Evolutionary conservation across 2,113 vertebrate species (phyloP).

Genomic region (Lamprotornis superbus): DNA sequence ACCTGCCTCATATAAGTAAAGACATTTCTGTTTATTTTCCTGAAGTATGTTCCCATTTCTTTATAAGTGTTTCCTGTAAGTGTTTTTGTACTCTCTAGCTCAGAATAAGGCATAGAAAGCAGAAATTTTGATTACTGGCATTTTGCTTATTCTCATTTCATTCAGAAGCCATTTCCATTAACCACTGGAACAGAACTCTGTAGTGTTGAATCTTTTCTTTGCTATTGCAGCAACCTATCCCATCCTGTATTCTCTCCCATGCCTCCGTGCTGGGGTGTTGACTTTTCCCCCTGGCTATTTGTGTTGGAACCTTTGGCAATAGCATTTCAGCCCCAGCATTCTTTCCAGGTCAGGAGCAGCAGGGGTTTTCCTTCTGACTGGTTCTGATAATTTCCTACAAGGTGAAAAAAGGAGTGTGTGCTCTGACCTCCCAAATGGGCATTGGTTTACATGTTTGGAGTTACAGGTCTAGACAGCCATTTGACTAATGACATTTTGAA

Average conservation of each 20-base stretch:
- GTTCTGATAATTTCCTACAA: slow-evolving; percentile 2
- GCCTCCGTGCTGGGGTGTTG: background rate
- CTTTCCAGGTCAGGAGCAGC: slow-evolving; percentile 1
- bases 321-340: background rate
- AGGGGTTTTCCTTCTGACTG: slow-evolving; percentile 18
- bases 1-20: background rate
- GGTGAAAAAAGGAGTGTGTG: background rate
- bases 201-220: background rate
- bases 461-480: background rate
- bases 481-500: slow-evolving; percentile 44
- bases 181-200: background rate
- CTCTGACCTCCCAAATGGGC: background rate
- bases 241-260: background rate
- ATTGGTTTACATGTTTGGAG: background rate
- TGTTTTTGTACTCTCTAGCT: background rate
- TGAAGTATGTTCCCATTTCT: background rate
- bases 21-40: background rate
- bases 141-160: background rate
- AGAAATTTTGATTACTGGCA: background rate
- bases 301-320: background rate
- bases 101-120: background rate
- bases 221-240: background rate
- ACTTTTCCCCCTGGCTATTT: background rate
- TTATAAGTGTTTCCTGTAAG: background rate
- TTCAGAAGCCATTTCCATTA: background rate